phyloP scores from a whole-genome alignment of 2,888 invertebrate genomes.

The Plebejus anna region DNA sequence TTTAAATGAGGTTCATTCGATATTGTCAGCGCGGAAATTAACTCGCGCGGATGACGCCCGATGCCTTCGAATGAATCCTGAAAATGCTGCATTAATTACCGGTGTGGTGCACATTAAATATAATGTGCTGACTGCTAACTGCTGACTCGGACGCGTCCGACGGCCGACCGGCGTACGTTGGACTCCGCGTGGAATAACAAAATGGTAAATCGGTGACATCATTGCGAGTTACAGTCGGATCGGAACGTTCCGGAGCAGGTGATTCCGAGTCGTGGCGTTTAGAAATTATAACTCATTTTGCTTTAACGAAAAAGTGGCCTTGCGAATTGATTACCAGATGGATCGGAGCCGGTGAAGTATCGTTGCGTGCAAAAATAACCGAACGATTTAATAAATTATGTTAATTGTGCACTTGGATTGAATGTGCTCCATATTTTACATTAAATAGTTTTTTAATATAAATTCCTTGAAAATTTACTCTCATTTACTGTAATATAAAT shows the following conservation, averaged over 20 bases:
- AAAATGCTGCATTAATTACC: constrained; percentile 26
- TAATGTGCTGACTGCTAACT: constrained; percentile 47
- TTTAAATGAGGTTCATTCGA: constrained; percentile 22
- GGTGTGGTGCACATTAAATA: constrained; percentile 23
- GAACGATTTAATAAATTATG: constrained; percentile 19
- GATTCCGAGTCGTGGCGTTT: constrained; percentile 17
- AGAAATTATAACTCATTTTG: constrained; percentile 27
- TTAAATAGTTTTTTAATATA: not conserved
- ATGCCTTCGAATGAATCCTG: constrained; percentile 23
- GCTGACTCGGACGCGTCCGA: constrained; percentile 56
- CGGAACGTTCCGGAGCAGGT: constrained; percentile 2
- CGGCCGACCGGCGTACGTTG: constrained; percentile 57
- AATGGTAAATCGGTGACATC: constrained; percentile 68
- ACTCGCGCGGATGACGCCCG: constrained; percentile 22
- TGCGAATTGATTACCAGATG: constrained; percentile 11
- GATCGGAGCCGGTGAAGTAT: constrained; percentile 17
- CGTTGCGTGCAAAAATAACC: constrained; percentile 23
- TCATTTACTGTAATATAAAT: not conserved
- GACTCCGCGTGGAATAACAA: constrained; percentile 64
- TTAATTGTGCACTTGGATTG: constrained; percentile 5
- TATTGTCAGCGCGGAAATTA: constrained; percentile 8
- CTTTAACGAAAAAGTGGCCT: constrained; percentile 18
- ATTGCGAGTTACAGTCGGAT: constrained; percentile 39
- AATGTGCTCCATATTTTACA: not conserved
- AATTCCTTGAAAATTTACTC: not conserved